Evolutionary conservation across 2,888 invertebrate species (phyloP).

Genomic region (Drosophila multiciliata): DNA sequence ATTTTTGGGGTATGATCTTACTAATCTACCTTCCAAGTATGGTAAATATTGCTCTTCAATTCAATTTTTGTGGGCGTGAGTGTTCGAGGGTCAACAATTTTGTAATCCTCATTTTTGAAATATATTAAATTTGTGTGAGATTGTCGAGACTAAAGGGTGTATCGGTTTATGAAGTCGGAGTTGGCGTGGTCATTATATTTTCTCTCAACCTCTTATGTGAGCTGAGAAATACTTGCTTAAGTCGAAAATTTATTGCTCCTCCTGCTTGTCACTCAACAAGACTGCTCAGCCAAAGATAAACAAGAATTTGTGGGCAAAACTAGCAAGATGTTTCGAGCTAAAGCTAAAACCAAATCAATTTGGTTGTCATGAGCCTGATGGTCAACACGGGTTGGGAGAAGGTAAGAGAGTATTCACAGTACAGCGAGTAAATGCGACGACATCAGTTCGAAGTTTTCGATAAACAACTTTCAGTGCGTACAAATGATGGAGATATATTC

Average conservation of each 20-base stretch:
- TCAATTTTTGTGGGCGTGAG: too few relatives aligned
- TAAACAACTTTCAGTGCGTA: slow-evolving; percentile 55
- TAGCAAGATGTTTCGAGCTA: slow-evolving; percentile 60
- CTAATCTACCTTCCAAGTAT: too few relatives aligned
- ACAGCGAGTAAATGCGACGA: slow-evolving; percentile 47
- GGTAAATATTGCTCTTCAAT: too few relatives aligned
- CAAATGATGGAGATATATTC: slow-evolving; percentile 79
- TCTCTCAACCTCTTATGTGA: too few relatives aligned
- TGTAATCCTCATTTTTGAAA: too few relatives aligned
- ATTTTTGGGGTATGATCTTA: too few relatives aligned
- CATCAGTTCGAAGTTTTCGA: slow-evolving; percentile 23
- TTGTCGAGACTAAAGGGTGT: too few relatives aligned
- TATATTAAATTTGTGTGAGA: too few relatives aligned
- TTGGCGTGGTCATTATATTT: too few relatives aligned
- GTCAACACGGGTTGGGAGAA: slow-evolving; percentile 48
- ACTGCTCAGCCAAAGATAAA: slow-evolving; percentile 52
- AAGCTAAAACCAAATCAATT: slow-evolving; percentile 71
- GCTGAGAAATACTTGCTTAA: slow-evolving; percentile 58
- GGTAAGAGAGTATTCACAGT: slow-evolving; percentile 29
- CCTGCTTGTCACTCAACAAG: slow-evolving; percentile 58
- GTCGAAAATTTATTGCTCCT: slow-evolving; percentile 24
- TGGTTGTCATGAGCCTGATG: slow-evolving; percentile 74
- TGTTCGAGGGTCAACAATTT: too few relatives aligned
- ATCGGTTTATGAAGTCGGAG: too few relatives aligned
- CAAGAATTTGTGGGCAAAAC: slow-evolving; percentile 45